These are phyloP conservation scores for Ptiloglossa arizonensis DNA, from an alignment of 1,140 invertebrate species.

Conservation along the genomic window DNA sequence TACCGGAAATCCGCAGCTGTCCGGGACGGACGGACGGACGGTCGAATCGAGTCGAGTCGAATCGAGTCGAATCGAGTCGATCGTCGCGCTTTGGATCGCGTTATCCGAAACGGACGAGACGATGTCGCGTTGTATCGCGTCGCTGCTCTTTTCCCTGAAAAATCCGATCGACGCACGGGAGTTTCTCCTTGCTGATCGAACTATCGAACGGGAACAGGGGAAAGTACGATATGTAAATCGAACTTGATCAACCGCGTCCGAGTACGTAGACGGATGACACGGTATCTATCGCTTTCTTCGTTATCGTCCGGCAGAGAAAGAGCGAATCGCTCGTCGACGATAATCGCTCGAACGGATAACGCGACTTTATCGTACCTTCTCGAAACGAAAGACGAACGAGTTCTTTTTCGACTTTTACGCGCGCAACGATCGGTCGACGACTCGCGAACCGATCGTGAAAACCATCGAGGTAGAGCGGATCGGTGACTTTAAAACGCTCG, in stretches of 20 bases:
- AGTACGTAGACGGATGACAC: constrained; percentile 41
- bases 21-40: too few relatives aligned
- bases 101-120: constrained; percentile 1
- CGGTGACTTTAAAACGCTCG: not conserved
- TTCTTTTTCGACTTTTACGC: not conserved
- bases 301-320: constrained; percentile 8
- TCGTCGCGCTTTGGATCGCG: constrained; percentile 1
- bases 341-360: too few relatives aligned
- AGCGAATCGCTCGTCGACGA: too few relatives aligned
- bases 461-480: constrained; percentile 22
- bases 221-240: constrained; percentile 63
- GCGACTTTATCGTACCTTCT: not conserved
- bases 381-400: not conserved
- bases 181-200: constrained; percentile 47
- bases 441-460: constrained; percentile 9
- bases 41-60: too few relatives aligned
- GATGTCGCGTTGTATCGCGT: too few relatives aligned
- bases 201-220: constrained; percentile 47
- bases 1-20: constrained; percentile 34
- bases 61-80: not conserved
- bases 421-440: constrained; percentile 10
- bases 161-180: constrained; percentile 45
- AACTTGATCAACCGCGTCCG: constrained; percentile 53
- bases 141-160: not conserved
- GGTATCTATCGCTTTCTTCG: constrained; percentile 50